phyloP scores from a whole-genome alignment of 2,888 invertebrate species.

The Synergus umbraculus region DNA sequence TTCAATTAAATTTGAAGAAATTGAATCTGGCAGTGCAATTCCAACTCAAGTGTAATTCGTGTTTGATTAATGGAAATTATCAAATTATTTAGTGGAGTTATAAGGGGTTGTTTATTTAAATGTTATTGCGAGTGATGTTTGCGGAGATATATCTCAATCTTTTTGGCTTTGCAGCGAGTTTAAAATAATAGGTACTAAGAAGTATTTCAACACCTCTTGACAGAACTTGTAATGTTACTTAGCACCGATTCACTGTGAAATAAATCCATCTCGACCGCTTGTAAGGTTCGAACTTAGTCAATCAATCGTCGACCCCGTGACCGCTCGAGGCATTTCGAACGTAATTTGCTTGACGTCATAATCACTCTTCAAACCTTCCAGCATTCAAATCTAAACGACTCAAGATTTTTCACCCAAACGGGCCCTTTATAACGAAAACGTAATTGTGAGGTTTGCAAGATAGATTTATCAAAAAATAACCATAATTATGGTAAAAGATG shows the following conservation, averaged over 20 bases:
- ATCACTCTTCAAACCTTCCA: constrained; percentile 47
- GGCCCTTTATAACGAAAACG: neutral
- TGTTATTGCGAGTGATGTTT: neutral
- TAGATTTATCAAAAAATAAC: neutral
- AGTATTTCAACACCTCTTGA: constrained; percentile 40
- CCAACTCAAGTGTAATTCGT: too few species aligned
- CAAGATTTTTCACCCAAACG: constrained; percentile 5
- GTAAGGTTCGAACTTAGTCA: constrained; percentile 52
- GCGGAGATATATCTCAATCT: neutral
- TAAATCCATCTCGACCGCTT: constrained; percentile 50
- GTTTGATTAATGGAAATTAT: too few species aligned
- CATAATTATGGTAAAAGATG: neutral
- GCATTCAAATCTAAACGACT: constrained; percentile 2
- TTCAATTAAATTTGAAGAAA: too few species aligned
- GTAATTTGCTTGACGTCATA: constrained; percentile 61
- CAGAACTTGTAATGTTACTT: constrained; percentile 48
- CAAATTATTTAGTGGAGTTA: too few species aligned
- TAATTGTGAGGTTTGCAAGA: neutral
- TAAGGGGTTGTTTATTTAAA: too few species aligned
- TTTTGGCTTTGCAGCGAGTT: constrained; percentile 26
- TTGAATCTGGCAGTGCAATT: too few species aligned
- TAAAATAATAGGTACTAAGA: constrained; percentile 37
- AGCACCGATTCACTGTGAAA: constrained; percentile 51
- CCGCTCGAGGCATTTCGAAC: constrained; percentile 57
- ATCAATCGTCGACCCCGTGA: constrained; percentile 53